Percentiles rank a stretch among this genome's conserved stretches.
These are phyloP conservation scores for Maconellicoccus hirsutus DNA, from an alignment of 1,140 invertebrate species.

Conservation along the genomic window DNA sequence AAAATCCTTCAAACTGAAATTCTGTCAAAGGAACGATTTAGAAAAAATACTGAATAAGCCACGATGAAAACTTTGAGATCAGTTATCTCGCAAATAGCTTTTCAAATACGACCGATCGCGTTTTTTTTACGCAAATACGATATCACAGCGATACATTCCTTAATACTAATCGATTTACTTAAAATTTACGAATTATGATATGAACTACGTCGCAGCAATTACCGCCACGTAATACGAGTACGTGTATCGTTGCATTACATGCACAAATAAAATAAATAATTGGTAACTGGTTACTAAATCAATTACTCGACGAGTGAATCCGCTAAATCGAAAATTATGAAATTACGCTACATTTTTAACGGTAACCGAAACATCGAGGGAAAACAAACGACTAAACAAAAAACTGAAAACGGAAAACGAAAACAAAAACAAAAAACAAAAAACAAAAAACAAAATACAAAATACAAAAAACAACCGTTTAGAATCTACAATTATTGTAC, in stretches of 20 bases:
- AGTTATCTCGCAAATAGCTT: background rate
- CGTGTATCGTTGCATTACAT: too few relatives aligned
- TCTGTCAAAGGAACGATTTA: background rate
- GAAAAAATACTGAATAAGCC: background rate
- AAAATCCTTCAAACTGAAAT: background rate
- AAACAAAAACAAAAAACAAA: too few relatives aligned
- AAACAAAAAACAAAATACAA: background rate
- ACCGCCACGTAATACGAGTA: too few relatives aligned
- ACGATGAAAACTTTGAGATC: background rate
- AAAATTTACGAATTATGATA: background rate
- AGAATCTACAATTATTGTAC: too few relatives aligned
- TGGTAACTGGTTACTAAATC: background rate
- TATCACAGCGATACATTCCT: background rate
- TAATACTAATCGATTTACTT: background rate
- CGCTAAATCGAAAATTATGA: too few relatives aligned
- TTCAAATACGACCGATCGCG: background rate
- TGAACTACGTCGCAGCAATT: background rate
- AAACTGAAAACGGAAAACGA: too few relatives aligned
- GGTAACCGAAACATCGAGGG: background rate
- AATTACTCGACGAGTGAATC: background rate
- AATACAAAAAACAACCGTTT: background rate
- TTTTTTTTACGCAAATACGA: background rate
- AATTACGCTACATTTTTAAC: background rate
- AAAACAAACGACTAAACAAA: too few relatives aligned
- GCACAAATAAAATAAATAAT: background rate